Percentiles rank a stretch among this genome's conserved stretches.
Conservation (phyloP, 2,888 invertebrate species). For the Vandiemenella viatica region DNA sequence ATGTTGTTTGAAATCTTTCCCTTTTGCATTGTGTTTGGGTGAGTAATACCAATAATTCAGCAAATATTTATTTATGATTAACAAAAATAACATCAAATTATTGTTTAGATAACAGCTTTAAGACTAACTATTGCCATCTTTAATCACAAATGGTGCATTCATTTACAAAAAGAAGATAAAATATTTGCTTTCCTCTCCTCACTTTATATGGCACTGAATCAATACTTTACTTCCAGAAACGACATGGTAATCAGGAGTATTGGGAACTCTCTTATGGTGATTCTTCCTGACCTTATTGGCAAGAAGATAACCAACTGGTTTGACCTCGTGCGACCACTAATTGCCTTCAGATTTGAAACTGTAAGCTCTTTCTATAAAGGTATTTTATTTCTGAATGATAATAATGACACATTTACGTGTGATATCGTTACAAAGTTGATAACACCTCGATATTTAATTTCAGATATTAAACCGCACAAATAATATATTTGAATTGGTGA, state of each 20-base stretch:
- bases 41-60: constrained; percentile 26
- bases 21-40: constrained; percentile 94
- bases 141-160: not conserved
- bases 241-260: constrained; percentile 81
- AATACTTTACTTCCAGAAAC: constrained; percentile 37
- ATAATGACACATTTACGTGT: not conserved
- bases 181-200: too few species aligned
- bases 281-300: constrained; percentile 72
- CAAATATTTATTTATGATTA: too few species aligned
- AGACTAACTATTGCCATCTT: too few species aligned
- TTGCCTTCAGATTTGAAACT: constrained; percentile 87
- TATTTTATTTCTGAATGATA: not conserved
- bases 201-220: too few species aligned
- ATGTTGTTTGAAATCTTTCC: constrained; percentile 94
- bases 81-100: too few species aligned
- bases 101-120: too few species aligned
- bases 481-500: constrained; percentile 89
- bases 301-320: constrained; percentile 87
- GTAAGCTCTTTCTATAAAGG: constrained; percentile 41
- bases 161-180: too few species aligned
- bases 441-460: too few species aligned
- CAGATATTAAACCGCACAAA: constrained; percentile 90
- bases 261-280: constrained; percentile 80
- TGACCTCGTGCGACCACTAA: constrained; percentile 77
- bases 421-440: too few species aligned